These are phyloP conservation scores for Philonicus albiceps DNA, from an alignment of 2,888 invertebrate species.

Conservation along the genomic window DNA sequence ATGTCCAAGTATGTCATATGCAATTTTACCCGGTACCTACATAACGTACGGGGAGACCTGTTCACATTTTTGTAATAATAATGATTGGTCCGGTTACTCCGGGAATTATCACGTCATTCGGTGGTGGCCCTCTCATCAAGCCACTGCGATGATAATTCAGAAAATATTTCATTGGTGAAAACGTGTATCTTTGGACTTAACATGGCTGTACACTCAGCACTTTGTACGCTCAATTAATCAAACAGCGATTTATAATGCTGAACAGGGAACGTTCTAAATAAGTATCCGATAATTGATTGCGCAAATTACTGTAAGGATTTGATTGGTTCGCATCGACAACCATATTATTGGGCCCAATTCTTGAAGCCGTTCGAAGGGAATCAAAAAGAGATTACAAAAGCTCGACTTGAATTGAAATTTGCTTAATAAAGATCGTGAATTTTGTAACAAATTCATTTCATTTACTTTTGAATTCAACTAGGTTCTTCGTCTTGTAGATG, in stretches of 20 bases:
- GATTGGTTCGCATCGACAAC: not conserved
- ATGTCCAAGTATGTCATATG: conserved; percentile 15
- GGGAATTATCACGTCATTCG: not conserved
- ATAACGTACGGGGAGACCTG: not conserved
- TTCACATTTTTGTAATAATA: not conserved
- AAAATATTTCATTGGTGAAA: not conserved
- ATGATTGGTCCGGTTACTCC: not conserved
- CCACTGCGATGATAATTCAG: not conserved
- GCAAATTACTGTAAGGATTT: not conserved
- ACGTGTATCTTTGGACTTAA: not conserved
- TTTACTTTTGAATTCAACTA: no score
- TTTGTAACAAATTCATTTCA: no score
- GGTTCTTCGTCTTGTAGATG: no score
- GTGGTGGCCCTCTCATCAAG: not conserved
- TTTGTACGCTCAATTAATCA: not conserved
- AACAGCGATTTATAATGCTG: not conserved
- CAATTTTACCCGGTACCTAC: not conserved
- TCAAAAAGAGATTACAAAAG: no score
- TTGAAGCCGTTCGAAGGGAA: no score
- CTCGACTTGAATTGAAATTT: no score
- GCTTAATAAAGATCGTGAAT: no score
- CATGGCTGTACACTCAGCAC: not conserved
- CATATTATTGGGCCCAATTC: no score
- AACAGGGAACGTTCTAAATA: not conserved
- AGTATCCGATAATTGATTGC: not conserved